Base-by-base conservation (phyloP, 1,140 invertebrate genomes). In the Lepidurus couesii region DNA sequence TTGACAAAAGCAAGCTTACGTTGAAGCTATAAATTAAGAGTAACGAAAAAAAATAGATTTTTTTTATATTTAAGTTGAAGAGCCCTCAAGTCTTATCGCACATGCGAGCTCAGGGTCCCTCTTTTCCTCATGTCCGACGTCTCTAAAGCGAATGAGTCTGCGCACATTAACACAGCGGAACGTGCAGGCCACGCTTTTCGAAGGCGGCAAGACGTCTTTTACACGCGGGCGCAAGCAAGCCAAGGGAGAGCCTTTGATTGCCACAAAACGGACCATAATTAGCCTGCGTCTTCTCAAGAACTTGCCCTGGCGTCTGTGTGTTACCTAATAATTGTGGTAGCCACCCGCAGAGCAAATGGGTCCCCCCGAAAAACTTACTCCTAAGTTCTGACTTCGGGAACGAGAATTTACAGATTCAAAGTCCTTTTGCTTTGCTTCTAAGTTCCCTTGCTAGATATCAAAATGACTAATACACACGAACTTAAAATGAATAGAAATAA, bases 191-290 rank as follows among this genome's bases (percentile, higher is more conserved):
- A 65, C 53, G 53, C 53, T 65, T 65, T 34, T 21, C 6, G 53
- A 21, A 65, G 53, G 53, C 53, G 53, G 53, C 53, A 16, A 65
- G 13, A 65, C n/a, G 13, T 65, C 8, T 65, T 65, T 65, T 21
- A 65, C n/a, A 65, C 53, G 53, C 53, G 21, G 53, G 53, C 53
- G 53, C 53, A 65, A 65, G 13, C 9, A 9, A 65, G 9, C 53
- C 6, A 65, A 34, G 21, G 53, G 53, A 9, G 8, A 65, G 53
- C 13, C 53, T 34, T 34, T 65, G 53, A 65, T 65, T 65, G 53
- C 53, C 53, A 65, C 53, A 65, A 65, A 65, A 65, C 53, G 53
- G 53, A 65, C 53, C 53, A 65, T 65, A 65, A 65, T 65, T 65
- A 65, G 53, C 8, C 53, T 65, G 13, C 53, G 53, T 65, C 53